Evolutionary conservation across 2,113 vertebrate genomes (phyloP), one percentile per base, ranked within the genome.

Genomic region (Pelecanoides urinatrix): DNA sequence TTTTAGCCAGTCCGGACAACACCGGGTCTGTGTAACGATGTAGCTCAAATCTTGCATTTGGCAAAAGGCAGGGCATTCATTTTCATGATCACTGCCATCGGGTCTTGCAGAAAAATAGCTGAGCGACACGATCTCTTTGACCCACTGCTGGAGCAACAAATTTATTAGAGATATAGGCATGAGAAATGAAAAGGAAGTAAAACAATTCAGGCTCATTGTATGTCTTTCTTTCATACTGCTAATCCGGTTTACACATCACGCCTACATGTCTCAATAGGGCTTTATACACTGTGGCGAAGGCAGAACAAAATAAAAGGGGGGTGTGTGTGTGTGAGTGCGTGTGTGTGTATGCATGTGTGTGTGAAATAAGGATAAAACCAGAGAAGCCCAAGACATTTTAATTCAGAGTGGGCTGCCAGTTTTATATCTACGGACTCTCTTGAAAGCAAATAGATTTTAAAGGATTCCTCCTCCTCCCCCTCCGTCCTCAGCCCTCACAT

Each of bases 241-340:
- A 98, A 98, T 98, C 98, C 97, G 96, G 98, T 98, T 98, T 98
- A 98, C 98, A 98, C 98, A 98, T 98, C 98, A 98, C 97, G 98
- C 98, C 98, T 98, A 98, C 98, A 97, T 76, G 94, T 98, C 97
- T 98, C 98, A 98, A 98, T 98, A 98, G 98, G 97, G 97, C 98
- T 98, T 98, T 98, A 98, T 98, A 98, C 95, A 98, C 97, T 98
- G 97, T 97, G 95, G 98, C 97, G 97, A 97, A 98, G 97, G 95
- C 97, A 97, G 96, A 94, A 96, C 97, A 97, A 98, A 98, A 98
- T 98, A 98, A 98, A 98, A 98, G 97, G 97, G 97, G 97, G 97
- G 95, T 83, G 66, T 96, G 97, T 90, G 73, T 96, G 90, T 20
- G 91, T 34, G 87, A 26, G 65, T 61, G 80, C 30, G n/a, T 62